Conservation (phyloP, 2,113 vertebrate genomes). For the Neolamprologus variostigma region DNA sequence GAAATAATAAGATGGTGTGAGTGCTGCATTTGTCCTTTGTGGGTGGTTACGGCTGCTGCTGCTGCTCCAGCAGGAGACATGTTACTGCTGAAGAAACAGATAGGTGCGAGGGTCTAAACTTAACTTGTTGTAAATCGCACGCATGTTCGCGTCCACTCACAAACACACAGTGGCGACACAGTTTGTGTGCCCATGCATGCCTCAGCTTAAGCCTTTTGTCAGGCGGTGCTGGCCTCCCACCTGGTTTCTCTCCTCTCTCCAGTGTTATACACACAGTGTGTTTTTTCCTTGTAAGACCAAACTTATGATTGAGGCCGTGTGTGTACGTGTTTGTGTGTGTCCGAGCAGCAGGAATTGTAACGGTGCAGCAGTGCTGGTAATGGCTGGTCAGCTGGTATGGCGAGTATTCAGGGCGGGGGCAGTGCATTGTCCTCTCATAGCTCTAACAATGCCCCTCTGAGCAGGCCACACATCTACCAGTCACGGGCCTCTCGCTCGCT, state of each 20-base stretch:
- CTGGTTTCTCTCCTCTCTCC: constrained; percentile 15
- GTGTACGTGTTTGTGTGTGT: not conserved
- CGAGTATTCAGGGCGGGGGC: constrained; percentile 67
- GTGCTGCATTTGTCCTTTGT: constrained; percentile 12
- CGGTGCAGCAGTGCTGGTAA: constrained; percentile 50
- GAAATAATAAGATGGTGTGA: constrained; percentile 51
- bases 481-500: constrained; percentile 55
- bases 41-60: constrained; percentile 16
- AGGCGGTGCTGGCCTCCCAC: constrained; percentile 25
- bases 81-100: constrained; percentile 38
- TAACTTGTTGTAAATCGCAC: constrained; percentile 54
- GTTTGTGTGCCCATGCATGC: constrained; percentile 36
- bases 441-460: constrained; percentile 68
- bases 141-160: not conserved
- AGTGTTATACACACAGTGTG: not conserved
- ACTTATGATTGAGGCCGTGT: constrained; percentile 3
- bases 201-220: constrained; percentile 44
- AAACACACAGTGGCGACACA: not conserved
- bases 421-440: constrained; percentile 68
- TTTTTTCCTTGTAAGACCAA: constrained; percentile 20
- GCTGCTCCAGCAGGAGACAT: not conserved
- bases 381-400: constrained; percentile 71
- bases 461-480: constrained; percentile 62
- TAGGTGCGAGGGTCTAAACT: constrained; percentile 58
- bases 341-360: constrained; percentile 49